Evolutionary conservation across 2,797 vertebrate species (phyloP).

Genomic region (Menidia menidia): DNA sequence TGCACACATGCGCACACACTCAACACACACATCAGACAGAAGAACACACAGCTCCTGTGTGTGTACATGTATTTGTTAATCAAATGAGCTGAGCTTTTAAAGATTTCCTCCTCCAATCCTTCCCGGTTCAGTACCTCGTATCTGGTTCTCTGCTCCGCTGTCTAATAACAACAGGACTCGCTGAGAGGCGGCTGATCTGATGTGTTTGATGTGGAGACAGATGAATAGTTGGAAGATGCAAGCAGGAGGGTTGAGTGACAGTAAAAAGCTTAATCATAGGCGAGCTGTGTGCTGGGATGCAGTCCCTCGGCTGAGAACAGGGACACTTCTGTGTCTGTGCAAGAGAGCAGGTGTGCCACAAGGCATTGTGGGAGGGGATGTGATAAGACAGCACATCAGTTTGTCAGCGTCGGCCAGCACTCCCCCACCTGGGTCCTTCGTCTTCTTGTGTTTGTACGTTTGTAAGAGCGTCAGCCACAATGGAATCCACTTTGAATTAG

Average conservation of each 20-base stretch:
- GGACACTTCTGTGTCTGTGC: conserved; percentile 68
- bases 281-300: conserved; percentile 60
- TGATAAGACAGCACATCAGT: conserved; percentile 72
- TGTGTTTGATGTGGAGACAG: conserved; percentile 75
- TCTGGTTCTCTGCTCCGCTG: conserved; percentile 54
- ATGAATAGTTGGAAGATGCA: conserved; percentile 72
- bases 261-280: conserved; percentile 81
- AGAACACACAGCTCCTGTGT: conserved; percentile 34
- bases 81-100: conserved; percentile 75
- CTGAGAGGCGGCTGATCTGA: conserved; percentile 64
- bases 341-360: conserved; percentile 77
- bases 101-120: conserved; percentile 44
- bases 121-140: conserved; percentile 43
- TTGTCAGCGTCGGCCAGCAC: conserved; percentile 67
- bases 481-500: conserved; percentile 64
- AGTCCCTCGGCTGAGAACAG: conserved; percentile 68
- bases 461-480: conserved; percentile 31
- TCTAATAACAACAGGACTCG: conserved; percentile 63
- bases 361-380: conserved; percentile 75
- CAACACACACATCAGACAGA: conserved; percentile 20
- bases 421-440: conserved; percentile 35
- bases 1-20: conserved; percentile 28
- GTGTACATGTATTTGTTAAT: conserved; percentile 71
- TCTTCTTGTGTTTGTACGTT: conserved; percentile 18
- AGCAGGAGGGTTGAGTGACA: conserved; percentile 73